A percentile compares a stretch with the other conserved stretches of the same genome.
These are phyloP conservation scores for Chelonoidis abingdonii DNA, from an alignment of 2,113 vertebrate species.

Conservation along the genomic window DNA sequence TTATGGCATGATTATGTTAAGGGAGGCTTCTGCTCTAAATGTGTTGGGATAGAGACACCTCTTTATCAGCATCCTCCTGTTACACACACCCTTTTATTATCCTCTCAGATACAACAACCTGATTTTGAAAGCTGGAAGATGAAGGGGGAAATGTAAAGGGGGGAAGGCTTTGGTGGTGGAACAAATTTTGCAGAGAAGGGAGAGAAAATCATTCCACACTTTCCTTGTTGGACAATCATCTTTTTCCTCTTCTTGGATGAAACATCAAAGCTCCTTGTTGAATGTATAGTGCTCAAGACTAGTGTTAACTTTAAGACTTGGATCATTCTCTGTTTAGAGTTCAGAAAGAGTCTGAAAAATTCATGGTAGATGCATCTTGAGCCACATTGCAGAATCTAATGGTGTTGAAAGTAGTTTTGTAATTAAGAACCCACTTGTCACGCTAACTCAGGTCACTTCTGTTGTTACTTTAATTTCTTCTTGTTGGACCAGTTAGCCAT, in stretches of 20 bases:
- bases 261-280: not conserved
- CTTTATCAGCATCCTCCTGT: not conserved
- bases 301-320: not conserved
- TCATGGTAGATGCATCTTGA: not conserved
- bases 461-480: not conserved
- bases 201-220: not conserved
- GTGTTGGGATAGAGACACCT: accelerated
- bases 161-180: accelerated
- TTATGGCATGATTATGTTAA: not conserved
- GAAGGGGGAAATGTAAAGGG: not conserved
- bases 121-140: not conserved
- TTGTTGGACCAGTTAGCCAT: not conserved
- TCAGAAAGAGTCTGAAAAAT: not conserved
- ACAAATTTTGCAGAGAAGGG: not conserved
- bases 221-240: not conserved
- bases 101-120: not conserved
- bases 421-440: not conserved
- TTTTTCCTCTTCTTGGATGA: not conserved
- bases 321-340: not conserved
- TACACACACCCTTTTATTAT: accelerated
- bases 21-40: not conserved
- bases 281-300: not conserved
- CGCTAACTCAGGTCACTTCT: not conserved
- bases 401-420: not conserved
- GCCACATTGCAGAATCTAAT: not conserved